Percentiles rank a stretch among this genome's conserved stretches.
phyloP scores from a whole-genome alignment of 2,888 invertebrate genomes.

The Melinopterus prodromus region DNA sequence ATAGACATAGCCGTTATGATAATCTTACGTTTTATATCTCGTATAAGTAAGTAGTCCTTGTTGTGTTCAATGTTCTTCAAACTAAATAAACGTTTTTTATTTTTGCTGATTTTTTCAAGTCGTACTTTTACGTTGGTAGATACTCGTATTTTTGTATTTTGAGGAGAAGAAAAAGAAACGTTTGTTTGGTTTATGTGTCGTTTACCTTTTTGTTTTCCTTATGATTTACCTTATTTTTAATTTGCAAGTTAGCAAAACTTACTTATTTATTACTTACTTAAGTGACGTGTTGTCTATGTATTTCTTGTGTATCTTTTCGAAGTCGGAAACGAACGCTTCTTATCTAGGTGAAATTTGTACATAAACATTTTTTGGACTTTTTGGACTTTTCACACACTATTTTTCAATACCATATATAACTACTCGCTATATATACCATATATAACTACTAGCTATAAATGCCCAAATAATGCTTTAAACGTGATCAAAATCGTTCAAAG shows the following conservation, averaged over 20 bases:
- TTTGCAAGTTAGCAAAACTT: slow-evolving; percentile 21
- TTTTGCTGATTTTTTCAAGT: too few relatives aligned
- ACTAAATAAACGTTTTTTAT: not conserved
- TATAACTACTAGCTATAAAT: not conserved
- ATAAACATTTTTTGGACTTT: slow-evolving; percentile 6
- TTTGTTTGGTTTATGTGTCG: not conserved
- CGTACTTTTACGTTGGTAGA: too few relatives aligned
- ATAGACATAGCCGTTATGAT: slow-evolving; percentile 45
- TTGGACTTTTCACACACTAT: not conserved
- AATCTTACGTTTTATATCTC: not conserved
- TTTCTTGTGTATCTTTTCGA: slow-evolving; percentile 14
- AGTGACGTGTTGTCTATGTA: slow-evolving; percentile 5
- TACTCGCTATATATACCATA: not conserved
- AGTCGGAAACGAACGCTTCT: slow-evolving; percentile 15
- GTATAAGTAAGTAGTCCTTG: not conserved
- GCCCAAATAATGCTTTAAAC: too few relatives aligned
- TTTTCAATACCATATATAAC: not conserved
- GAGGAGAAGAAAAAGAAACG: not conserved
- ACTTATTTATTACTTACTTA: slow-evolving; percentile 11
- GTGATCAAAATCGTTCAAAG: too few relatives aligned
- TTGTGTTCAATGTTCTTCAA: not conserved
- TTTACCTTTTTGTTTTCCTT: not conserved
- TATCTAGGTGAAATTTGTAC: slow-evolving; percentile 10
- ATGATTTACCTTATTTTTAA: slow-evolving; percentile 5
- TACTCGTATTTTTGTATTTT: not conserved